phyloP scores from a whole-genome alignment of 1,140 invertebrate species.

The Onthophagus taurus region DNA sequence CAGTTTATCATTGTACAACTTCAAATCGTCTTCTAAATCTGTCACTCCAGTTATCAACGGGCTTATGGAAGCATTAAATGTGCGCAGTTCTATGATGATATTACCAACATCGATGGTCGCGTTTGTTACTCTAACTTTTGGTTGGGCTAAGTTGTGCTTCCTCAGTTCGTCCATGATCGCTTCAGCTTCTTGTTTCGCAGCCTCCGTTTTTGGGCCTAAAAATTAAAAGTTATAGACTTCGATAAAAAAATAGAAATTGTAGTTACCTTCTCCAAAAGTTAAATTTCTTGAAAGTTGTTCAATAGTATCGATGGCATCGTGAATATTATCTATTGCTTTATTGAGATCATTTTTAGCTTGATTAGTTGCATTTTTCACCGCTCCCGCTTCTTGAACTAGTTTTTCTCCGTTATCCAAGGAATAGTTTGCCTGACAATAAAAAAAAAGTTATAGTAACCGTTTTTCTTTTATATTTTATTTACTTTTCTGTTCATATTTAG shows the following conservation, averaged over 20 bases:
- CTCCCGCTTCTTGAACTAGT: slow-evolving; percentile 43
- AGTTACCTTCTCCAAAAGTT: slow-evolving; percentile 11
- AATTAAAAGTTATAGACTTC: slow-evolving; percentile 1
- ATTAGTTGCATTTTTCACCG: slow-evolving; percentile 47
- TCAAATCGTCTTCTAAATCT: slow-evolving; percentile 47
- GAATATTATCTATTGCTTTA: slow-evolving; percentile 43
- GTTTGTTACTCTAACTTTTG: slow-evolving; percentile 42
- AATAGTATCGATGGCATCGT: slow-evolving; percentile 54
- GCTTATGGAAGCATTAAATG: slow-evolving; percentile 57
- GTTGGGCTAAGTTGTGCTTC: slow-evolving; percentile 43
- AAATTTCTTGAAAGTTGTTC: slow-evolving; percentile 24
- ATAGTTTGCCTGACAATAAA: slow-evolving; percentile 27
- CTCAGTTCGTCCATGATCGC: slow-evolving; percentile 58
- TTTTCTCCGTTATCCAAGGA: slow-evolving; percentile 40
- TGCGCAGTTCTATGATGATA: slow-evolving; percentile 54
- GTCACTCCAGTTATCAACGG: slow-evolving; percentile 45
- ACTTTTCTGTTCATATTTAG: slow-evolving; percentile 47
- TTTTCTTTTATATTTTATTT: slow-evolving; percentile 15
- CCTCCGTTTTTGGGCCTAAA: slow-evolving; percentile 61
- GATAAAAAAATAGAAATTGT: neutral
- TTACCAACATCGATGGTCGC: slow-evolving; percentile 52
- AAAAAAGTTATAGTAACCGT: neutral
- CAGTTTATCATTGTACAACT: slow-evolving; percentile 53
- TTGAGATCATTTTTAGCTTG: slow-evolving; percentile 42
- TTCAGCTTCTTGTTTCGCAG: slow-evolving; percentile 62